A percentile compares a stretch with the other conserved stretches of the same genome.
phyloP scores from a whole-genome alignment of 2,113 vertebrate species.

The Tyto alba region DNA sequence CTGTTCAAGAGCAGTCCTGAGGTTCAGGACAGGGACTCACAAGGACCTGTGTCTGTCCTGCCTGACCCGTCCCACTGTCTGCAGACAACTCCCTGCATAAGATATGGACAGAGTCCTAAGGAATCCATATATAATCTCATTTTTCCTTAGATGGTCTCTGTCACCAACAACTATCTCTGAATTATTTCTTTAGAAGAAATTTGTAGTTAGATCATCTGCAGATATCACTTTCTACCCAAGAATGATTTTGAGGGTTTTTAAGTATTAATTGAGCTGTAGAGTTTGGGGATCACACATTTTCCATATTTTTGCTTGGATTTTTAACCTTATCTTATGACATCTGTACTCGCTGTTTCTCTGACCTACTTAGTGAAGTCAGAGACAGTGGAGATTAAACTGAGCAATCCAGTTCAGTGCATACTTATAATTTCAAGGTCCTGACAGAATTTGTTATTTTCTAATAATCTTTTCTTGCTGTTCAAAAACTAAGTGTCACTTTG shows the following conservation, averaged over 20 bases:
- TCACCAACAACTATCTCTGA: neutral
- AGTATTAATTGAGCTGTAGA: neutral
- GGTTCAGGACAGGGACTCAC: neutral
- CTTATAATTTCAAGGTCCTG: neutral
- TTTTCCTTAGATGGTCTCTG: neutral
- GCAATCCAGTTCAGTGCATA: neutral
- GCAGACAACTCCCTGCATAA: neutral
- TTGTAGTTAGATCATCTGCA: neutral
- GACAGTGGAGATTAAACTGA: neutral
- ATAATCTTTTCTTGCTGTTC: neutral
- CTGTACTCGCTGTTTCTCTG: neutral
- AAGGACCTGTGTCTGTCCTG: neutral
- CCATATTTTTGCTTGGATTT: neutral
- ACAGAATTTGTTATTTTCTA: neutral
- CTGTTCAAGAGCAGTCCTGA: neutral
- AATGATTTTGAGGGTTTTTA: rapidly evolving
- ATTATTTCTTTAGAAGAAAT: neutral
- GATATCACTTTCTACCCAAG: neutral
- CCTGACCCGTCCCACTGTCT: neutral
- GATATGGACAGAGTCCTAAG: neutral
- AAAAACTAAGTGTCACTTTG: neutral
- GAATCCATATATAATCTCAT: neutral
- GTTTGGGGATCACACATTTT: neutral
- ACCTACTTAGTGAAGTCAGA: constrained; percentile 33
- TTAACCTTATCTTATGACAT: neutral